These are phyloP conservation scores for Julus scandinavius DNA, from an alignment of 2,888 invertebrate species.

Conservation along the genomic window DNA sequence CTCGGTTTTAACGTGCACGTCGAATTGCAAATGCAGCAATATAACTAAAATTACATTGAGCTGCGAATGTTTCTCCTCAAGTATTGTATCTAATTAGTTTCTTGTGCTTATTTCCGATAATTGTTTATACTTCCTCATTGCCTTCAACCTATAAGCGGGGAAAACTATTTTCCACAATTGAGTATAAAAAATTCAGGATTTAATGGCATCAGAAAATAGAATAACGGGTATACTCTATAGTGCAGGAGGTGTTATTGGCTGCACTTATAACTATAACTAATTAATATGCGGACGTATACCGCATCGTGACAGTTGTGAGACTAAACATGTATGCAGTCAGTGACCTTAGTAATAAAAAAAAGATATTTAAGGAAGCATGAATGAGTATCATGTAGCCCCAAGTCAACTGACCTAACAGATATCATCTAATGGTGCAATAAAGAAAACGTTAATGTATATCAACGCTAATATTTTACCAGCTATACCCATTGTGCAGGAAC, in stretches of 20 bases:
- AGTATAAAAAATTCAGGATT: background rate
- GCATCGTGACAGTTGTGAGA: slow-evolving; percentile 16
- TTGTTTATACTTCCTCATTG: slow-evolving; percentile 21
- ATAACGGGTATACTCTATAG: background rate
- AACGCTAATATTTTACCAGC: background rate
- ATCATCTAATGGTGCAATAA: slow-evolving; percentile 22
- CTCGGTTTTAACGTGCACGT: background rate
- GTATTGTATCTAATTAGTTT: slow-evolving; percentile 16
- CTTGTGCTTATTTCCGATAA: slow-evolving; percentile 17
- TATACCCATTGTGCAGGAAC: background rate
- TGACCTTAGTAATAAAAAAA: slow-evolving; percentile 1
- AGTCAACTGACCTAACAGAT: slow-evolving; percentile 13
- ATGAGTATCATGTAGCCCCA: background rate
- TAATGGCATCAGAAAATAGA: background rate
- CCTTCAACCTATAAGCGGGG: background rate
- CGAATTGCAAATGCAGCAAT: too few species aligned
- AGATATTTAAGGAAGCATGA: background rate
- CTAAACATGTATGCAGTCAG: slow-evolving; percentile 30
- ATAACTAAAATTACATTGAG: background rate
- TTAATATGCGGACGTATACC: slow-evolving; percentile 4
- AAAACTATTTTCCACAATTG: background rate
- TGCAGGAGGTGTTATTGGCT: background rate
- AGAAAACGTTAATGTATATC: background rate
- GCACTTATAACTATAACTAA: slow-evolving; percentile 24
- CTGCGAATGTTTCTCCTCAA: background rate